phyloP scores from a whole-genome alignment of 2,797 vertebrate species.

The Oceanodroma leucorhoa region DNA sequence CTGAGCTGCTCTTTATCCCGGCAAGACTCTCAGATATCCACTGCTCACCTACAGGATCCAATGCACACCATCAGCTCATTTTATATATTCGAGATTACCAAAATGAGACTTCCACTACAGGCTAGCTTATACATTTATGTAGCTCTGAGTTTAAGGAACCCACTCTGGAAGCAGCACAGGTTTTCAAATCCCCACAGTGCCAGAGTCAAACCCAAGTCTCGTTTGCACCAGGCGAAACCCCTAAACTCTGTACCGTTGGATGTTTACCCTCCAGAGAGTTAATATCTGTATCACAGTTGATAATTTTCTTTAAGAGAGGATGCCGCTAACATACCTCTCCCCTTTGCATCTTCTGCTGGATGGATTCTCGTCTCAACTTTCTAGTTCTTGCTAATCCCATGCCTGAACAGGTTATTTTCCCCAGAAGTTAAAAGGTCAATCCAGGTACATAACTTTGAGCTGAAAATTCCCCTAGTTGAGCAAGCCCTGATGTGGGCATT shows the following conservation, averaged over 20 bases:
- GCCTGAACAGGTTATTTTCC: not conserved
- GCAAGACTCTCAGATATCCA: not conserved
- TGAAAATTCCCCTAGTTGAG: not conserved
- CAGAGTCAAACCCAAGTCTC: not conserved
- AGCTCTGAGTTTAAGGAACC: not conserved
- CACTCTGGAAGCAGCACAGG: not conserved
- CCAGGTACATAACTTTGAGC: not conserved
- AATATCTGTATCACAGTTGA: not conserved
- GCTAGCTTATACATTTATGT: accelerated
- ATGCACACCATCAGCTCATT: not conserved
- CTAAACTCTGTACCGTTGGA: not conserved
- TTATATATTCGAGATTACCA: not conserved
- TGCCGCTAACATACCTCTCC: not conserved
- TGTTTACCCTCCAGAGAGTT: not conserved
- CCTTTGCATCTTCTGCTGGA: not conserved
- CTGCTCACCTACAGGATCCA: not conserved
- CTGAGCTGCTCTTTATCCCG: not conserved
- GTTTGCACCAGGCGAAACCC: not conserved
- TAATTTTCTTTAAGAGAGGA: not conserved
- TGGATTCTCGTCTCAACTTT: not conserved
- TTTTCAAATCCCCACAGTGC: not conserved
- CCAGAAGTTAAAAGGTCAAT: not conserved
- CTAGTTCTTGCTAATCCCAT: not conserved
- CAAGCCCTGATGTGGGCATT: not conserved
- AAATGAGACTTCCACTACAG: not conserved